Evolutionary conservation across 2,113 vertebrate genomes (phyloP).

Genomic region (Oncorhynchus kisutch): DNA sequence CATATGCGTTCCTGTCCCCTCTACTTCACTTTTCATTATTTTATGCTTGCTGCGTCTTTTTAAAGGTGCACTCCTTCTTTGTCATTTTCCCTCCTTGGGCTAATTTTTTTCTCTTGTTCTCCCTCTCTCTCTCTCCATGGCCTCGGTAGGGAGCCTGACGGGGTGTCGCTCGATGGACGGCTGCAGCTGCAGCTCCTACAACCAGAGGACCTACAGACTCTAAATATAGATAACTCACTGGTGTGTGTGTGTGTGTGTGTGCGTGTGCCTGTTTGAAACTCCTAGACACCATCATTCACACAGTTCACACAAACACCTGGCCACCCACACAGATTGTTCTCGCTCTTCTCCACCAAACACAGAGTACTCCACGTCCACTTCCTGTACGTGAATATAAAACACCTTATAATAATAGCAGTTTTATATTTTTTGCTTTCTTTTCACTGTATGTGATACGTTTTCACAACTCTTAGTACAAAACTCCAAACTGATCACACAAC

Average conservation of each 20-base stretch:
- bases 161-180: neutral
- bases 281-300: neutral
- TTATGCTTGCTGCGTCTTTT: constrained; percentile 53
- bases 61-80: constrained; percentile 46
- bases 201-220: constrained; percentile 4
- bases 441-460: too few relatives aligned
- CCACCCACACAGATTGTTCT: too few relatives aligned
- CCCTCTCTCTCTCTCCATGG: constrained; percentile 23
- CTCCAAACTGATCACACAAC: too few relatives aligned
- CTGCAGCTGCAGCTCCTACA: neutral
- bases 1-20: constrained; percentile 25
- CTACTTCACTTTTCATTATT: constrained; percentile 42
- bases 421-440: too few relatives aligned
- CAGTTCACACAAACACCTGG: too few relatives aligned
- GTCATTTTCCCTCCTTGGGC: constrained; percentile 33
- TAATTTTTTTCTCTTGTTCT: constrained; percentile 11
- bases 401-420: too few relatives aligned
- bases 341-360: too few relatives aligned
- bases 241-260: neutral
- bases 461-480: too few relatives aligned
- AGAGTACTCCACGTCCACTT: too few relatives aligned
- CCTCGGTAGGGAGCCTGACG: constrained; percentile 9
- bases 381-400: too few relatives aligned
- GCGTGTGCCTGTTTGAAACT: neutral
- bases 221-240: constrained; percentile 35